These are phyloP conservation scores for Macrosteles quadrilineatus DNA, from an alignment of 1,140 invertebrate genomes.

Conservation along the genomic window DNA sequence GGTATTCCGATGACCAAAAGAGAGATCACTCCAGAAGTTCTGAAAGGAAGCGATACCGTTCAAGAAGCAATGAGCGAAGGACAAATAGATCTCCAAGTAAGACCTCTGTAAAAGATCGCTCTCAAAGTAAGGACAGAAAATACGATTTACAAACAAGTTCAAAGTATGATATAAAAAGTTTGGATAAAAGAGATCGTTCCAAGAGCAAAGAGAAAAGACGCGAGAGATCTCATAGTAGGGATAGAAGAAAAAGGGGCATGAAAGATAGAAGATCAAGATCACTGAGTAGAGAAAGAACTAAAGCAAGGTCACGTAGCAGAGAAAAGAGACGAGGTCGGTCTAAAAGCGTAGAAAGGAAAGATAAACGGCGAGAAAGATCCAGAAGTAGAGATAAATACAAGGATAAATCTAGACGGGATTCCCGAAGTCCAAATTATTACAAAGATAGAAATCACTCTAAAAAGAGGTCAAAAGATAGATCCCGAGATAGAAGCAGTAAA, in stretches of 20 bases:
- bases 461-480: constrained; percentile 12
- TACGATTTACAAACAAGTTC: background rate
- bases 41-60: constrained; percentile 12
- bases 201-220: constrained; percentile 7
- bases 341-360: constrained; percentile 3
- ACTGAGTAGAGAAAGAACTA: background rate
- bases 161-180: too few relatives aligned
- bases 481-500: background rate
- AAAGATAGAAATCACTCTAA: constrained; percentile 10
- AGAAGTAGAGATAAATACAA: constrained; percentile 6
- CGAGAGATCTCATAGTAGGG: background rate
- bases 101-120: too few relatives aligned
- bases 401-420: background rate
- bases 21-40: background rate
- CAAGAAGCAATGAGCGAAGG: background rate
- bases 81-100: background rate
- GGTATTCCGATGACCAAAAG: background rate
- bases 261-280: background rate
- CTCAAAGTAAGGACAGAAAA: background rate
- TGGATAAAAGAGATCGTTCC: background rate
- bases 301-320: background rate
- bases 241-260: constrained; percentile 7
- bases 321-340: background rate
- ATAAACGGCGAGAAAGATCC: background rate
- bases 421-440: background rate